Percentiles rank a stretch among this genome's conserved stretches.
These are phyloP conservation scores for Lathamus discolor DNA, from an alignment of 2,113 vertebrate species.

Conservation along the genomic window DNA sequence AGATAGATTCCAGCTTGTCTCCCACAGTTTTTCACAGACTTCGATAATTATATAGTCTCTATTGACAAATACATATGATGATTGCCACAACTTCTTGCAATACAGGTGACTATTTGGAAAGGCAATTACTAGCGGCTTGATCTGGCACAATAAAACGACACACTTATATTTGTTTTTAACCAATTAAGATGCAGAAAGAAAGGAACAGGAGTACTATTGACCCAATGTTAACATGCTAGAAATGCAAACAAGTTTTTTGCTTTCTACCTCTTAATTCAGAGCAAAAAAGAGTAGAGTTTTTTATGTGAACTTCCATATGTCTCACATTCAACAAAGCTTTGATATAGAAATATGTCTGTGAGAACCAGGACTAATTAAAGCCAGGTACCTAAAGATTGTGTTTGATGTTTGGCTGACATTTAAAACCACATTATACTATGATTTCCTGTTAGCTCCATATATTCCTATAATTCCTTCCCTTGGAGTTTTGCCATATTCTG, in stretches of 20 bases:
- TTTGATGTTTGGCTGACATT: neutral
- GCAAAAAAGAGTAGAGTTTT: neutral
- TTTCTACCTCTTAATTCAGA: neutral
- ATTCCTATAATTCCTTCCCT: neutral
- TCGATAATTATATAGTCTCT: neutral
- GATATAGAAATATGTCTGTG: neutral
- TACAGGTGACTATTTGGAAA: neutral
- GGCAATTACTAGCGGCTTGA: neutral
- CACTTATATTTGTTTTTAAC: neutral
- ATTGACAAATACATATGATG: neutral
- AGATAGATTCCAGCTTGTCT: neutral
- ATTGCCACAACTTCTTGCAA: neutral
- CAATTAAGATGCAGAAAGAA: neutral
- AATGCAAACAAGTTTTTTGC: neutral
- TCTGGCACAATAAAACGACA: neutral
- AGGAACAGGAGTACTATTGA: neutral
- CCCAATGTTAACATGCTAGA: neutral
- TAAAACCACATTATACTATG: neutral
- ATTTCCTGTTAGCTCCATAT: neutral
- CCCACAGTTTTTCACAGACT: neutral
- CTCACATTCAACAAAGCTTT: neutral
- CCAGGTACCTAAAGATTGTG: neutral
- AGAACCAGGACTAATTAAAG: neutral
- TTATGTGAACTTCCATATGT: rapidly evolving
- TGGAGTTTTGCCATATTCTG: neutral